Evolutionary conservation across 1,140 invertebrate genomes (phyloP), one percentile per base, ranked within the genome.

Genomic region (Agrypnia vestita): DNA sequence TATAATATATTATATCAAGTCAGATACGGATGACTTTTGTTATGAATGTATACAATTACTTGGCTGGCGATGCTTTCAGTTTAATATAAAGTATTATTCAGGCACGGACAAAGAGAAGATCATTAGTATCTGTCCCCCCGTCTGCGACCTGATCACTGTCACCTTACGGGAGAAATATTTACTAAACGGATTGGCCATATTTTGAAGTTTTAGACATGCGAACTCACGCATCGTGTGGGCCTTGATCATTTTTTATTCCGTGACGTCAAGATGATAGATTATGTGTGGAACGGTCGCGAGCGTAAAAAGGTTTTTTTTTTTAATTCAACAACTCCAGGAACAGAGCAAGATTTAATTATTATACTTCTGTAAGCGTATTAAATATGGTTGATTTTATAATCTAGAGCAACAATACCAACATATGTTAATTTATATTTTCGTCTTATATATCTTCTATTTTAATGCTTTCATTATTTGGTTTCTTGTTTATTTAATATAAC

Each of bases 51-150:
- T 35, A 35, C 25, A 35, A 35, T 35, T 3, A 35, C 25, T 35
- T 35, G 25, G 25, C 35, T 46, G n/a, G 21, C 10, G 49, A 17
- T 53, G 67, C 67, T 71, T 71, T 71, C 44, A 53, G 35, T 74
- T 74, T 74, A 15, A 11, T 56, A 51, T 74, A 51, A 74, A 56
- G 49, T 4, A 74, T 74, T 74, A 74, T 74, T 56, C 43, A 15
- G 21, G 4, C 35, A 8, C 4, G 17, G 3, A 74, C 72, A 74
- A 74, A 74, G 72, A 12, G 17, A 74, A 74, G 69, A 81, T 78
- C 80, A 81, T 81, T 81, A 81, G 77, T 81, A 78, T 51, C 76
- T 71, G 80, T 81, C 80, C 71, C 51, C 76, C 71, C 51, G 44
- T 61, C 53, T 77, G 71, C 71, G 80, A 81, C 78, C 61, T 47